These are phyloP conservation scores for Agriotes lineatus DNA, from an alignment of 2,888 invertebrate genomes.

Conservation along the genomic window DNA sequence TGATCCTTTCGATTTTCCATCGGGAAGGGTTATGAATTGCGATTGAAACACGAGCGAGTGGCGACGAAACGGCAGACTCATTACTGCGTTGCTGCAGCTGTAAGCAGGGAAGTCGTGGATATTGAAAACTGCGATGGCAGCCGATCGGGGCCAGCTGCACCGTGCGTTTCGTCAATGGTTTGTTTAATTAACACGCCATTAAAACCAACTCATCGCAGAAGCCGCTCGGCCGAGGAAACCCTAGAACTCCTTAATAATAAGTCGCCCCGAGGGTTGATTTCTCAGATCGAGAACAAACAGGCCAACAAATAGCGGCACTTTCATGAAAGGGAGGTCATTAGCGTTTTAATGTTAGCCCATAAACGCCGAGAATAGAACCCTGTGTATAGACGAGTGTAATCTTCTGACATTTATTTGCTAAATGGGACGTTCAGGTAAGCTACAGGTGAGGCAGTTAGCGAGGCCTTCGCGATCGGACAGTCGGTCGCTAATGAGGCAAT, in stretches of 20 bases:
- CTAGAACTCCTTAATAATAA: too few relatives aligned
- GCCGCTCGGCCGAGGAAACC: too few relatives aligned
- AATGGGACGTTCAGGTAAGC: neutral
- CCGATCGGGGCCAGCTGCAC: neutral
- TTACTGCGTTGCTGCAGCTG: neutral
- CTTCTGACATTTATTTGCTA: constrained; percentile 39
- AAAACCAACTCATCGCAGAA: too few relatives aligned
- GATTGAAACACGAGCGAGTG: neutral
- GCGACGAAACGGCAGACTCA: neutral
- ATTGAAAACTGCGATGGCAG: constrained; percentile 6
- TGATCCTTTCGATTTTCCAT: too few relatives aligned
- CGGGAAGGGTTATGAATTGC: too few relatives aligned
- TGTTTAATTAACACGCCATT: too few relatives aligned
- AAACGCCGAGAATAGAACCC: constrained; percentile 34
- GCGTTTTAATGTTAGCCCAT: constrained; percentile 38
- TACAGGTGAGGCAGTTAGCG: constrained; percentile 18
- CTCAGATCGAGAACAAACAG: neutral
- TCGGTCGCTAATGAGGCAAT: constrained; percentile 27
- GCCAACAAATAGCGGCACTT: neutral
- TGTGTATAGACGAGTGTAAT: constrained; percentile 33
- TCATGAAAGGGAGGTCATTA: constrained; percentile 31
- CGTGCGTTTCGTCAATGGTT: neutral
- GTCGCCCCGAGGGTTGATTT: too few relatives aligned
- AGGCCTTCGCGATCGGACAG: neutral
- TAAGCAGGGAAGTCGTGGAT: neutral